A percentile compares a stretch with the other conserved stretches of the same genome.
Evolutionary conservation across 1,140 invertebrate species (phyloP).

Genomic region (Eumeta japonica): DNA sequence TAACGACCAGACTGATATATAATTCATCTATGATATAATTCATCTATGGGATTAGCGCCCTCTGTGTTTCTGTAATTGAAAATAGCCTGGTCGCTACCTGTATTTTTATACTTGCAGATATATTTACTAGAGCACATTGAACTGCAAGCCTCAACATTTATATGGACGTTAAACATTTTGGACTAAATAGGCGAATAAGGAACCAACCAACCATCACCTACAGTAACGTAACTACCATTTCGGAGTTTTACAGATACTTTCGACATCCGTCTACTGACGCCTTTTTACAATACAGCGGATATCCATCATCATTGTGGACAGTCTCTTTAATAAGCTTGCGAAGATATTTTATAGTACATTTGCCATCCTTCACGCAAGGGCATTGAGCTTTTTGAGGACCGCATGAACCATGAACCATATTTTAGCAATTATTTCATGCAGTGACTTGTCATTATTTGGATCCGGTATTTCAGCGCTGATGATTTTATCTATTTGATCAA

Average conservation of each 20-base stretch:
- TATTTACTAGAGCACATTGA: conserved; percentile 28
- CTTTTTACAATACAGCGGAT: conserved; percentile 22
- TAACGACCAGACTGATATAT: too few species aligned
- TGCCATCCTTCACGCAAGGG: conserved; percentile 24
- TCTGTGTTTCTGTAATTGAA: conserved; percentile 17
- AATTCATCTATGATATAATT: too few species aligned
- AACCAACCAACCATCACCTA: conserved; percentile 42
- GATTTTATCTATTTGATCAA: conserved; percentile 36
- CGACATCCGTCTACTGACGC: conserved; percentile 19
- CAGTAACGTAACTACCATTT: too few species aligned
- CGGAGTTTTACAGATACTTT: too few species aligned
- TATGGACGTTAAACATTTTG: conserved; percentile 25
- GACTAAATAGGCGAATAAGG: conserved; percentile 30
- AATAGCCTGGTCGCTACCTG: too few species aligned
- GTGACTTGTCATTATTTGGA: conserved; percentile 20
- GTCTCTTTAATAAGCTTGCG: conserved; percentile 12
- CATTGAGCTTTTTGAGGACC: conserved; percentile 15
- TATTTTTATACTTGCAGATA: too few species aligned
- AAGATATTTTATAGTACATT: too few species aligned
- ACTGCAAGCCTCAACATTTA: too few species aligned
- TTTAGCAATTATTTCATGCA: conserved; percentile 29
- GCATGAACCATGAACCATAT: conserved; percentile 46
- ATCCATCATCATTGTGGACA: too few species aligned
- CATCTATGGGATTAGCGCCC: conserved; percentile 13
- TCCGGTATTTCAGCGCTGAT: too few species aligned